phyloP scores from a whole-genome alignment of 2,797 vertebrate genomes.

The Coranthus polyacanthus region DNA sequence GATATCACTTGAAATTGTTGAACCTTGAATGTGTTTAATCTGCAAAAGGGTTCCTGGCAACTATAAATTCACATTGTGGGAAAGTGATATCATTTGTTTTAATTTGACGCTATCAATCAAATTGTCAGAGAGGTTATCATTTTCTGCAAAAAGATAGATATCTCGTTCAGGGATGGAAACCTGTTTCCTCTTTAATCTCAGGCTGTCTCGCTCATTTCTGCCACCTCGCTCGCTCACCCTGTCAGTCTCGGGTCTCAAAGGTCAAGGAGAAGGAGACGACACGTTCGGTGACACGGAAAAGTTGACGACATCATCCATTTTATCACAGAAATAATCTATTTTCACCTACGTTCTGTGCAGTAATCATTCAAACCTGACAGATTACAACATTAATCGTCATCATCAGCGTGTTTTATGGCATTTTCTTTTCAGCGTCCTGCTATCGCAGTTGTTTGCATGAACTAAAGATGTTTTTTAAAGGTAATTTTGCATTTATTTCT shows the following conservation, averaged over 20 bases:
- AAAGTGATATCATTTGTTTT: not conserved
- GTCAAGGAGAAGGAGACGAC: constrained; percentile 36
- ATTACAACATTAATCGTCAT: constrained; percentile 38
- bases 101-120: constrained; percentile 22
- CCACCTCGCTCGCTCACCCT: constrained; percentile 7
- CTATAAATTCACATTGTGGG: not conserved
- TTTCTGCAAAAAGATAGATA: not conserved
- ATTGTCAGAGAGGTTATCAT: not conserved
- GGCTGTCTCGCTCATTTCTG: constrained; percentile 2
- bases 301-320: constrained; percentile 41
- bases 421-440: constrained; percentile 1
- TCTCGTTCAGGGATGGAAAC: constrained; percentile 1
- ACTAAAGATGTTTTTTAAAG: no score
- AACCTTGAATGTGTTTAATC: not conserved
- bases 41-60: not conserved
- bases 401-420: constrained; percentile 16
- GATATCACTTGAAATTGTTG: no score
- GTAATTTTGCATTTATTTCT: no score
- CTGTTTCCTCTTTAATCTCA: constrained; percentile 15
- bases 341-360: constrained; percentile 10
- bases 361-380: constrained; percentile 59
- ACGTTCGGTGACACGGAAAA: constrained; percentile 5
- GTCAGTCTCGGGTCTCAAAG: constrained; percentile 9
- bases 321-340: constrained; percentile 36
- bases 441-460: constrained; percentile 4